phyloP scores from a whole-genome alignment of 2,888 invertebrate genomes.

The Lycia hirtaria region DNA sequence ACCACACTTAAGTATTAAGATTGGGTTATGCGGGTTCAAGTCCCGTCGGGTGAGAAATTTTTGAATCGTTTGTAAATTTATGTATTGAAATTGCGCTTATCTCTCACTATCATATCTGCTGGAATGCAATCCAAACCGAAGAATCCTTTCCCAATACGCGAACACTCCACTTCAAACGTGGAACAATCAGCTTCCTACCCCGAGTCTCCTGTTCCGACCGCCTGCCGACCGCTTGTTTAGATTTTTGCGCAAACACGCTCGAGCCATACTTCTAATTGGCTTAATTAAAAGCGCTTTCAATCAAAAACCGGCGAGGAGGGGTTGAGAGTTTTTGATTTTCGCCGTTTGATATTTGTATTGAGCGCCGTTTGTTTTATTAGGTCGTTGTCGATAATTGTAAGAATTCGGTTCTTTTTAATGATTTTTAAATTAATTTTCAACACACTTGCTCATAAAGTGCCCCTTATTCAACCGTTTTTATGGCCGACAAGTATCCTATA shows the following conservation, averaged over 20 bases:
- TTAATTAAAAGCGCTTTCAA: conserved; percentile 78
- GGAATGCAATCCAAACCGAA: no score
- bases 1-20: no score
- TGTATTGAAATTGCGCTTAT: no score
- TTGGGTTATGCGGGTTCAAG: no score
- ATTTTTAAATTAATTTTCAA: background rate
- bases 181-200: background rate
- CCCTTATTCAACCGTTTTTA: no score
- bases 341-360: conserved; percentile 16
- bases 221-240: conserved; percentile 65
- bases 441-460: no score
- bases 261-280: conserved; percentile 81
- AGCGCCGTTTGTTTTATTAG: conserved; percentile 2
- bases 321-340: conserved; percentile 15
- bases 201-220: background rate
- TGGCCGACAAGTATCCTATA: no score
- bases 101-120: no score
- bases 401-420: background rate
- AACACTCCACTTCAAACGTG: no score
- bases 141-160: no score
- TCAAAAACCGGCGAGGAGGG: conserved; percentile 41
- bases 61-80: no score
- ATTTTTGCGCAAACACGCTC: conserved; percentile 78
- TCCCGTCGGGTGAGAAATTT: no score
- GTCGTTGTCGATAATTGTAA: background rate